These are phyloP conservation scores for Lytechinus pictus DNA, from an alignment of 35 echinoderm and acorn worm species.

Conservation along the genomic window DNA sequence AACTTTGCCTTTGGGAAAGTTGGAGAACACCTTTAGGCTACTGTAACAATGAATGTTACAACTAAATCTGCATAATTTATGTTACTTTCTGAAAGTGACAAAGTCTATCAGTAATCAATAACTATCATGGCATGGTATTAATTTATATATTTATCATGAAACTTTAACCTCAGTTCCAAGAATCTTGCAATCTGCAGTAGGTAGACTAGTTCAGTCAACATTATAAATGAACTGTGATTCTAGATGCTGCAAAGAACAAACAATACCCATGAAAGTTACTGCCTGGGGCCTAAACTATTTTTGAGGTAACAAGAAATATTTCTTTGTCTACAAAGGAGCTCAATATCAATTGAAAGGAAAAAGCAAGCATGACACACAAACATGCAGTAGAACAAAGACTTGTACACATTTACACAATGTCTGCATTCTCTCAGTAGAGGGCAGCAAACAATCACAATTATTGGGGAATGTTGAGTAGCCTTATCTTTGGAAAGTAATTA, in stretches of 20 bases:
- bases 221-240: not conserved
- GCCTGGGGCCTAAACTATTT: not conserved
- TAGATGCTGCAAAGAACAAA: not conserved
- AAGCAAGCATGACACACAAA: not conserved
- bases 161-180: not conserved
- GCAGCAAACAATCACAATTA: not conserved
- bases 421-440: not conserved
- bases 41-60: not conserved
- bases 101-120: not conserved
- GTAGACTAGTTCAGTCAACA: not conserved
- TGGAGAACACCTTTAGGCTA: not conserved
- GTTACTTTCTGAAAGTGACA: not conserved
- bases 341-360: not conserved
- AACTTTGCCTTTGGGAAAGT: not conserved
- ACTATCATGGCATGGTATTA: not conserved
- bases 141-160: not conserved
- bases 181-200: not conserved
- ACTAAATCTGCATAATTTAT: not conserved
- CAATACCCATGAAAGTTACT: not conserved
- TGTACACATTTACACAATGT: not conserved
- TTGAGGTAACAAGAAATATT: slow-evolving; percentile 14
- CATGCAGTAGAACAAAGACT: not conserved
- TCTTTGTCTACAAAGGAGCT: not conserved
- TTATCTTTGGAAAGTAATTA: not conserved
- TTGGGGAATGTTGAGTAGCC: not conserved